Base-by-base conservation (phyloP, 2,888 invertebrate genomes). In the Himalopsyche anomala region DNA sequence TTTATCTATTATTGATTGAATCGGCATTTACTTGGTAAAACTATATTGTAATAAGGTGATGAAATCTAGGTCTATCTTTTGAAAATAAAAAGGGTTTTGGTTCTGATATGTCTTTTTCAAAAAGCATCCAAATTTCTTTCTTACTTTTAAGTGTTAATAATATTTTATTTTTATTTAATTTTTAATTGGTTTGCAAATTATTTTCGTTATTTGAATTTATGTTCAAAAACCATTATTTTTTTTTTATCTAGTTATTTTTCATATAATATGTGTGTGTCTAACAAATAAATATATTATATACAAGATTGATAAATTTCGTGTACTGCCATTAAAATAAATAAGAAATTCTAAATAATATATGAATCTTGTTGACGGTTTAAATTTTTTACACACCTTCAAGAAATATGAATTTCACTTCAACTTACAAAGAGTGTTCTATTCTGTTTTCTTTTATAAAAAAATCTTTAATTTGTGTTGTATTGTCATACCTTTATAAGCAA, bases 271-370 rank as follows among this genome's bases (percentile, higher is more conserved):
- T n/a, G 19, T n/a, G 19, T 62, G 19, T 62, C 62, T 62, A n/a
- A 51, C 15, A 0, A 51, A 4, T 62, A 56, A 56, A 19, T 11
- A 55, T 4, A 5, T 4, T 56, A 56, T n/a, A 56, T n/a, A 5
- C n/a, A 56, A 45, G 45, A 45, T 45, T 17, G 17, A 56, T n/a
- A 56, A 19, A 8, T 56, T 17, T 56, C 56, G 17, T 56, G 56
- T 19, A 56, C 56, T 56, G 62, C 62, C 28, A 19, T 62, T 62
- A 62, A 62, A 62, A 62, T 62, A 19, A 62, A 62, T 62, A 28
- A 56, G 6, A 45, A 51, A 51, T 51, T 4, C 3, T 51, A 51
- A 51, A 15, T 51, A 15, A 2, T 15, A 12, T 51, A 51, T 51
- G 15, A 15, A 51, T 51, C 15, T 51, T 5, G 8, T 12, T 15